Evolutionary conservation across 1,140 invertebrate genomes (phyloP).

Genomic region (Calliopsis andreniformis): DNA sequence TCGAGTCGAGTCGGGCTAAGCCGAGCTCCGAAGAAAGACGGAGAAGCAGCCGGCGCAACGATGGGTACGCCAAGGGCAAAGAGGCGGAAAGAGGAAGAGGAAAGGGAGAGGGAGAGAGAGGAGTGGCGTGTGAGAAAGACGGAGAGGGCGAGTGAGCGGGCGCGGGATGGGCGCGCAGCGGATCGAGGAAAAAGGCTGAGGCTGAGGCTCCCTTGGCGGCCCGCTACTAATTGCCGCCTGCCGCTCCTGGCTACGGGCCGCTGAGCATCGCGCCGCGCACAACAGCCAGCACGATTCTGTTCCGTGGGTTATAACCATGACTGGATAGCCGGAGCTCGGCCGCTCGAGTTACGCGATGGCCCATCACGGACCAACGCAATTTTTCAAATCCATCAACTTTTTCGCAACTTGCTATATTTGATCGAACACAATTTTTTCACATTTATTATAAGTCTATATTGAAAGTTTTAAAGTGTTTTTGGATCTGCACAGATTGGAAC

Average conservation of each 20-base stretch:
- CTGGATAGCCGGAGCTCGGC: conserved; percentile 34
- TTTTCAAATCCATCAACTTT: too few relatives aligned
- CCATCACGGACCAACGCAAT: too few relatives aligned
- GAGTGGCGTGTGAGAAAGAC: conserved; percentile 63
- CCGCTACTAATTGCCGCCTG: conserved; percentile 81
- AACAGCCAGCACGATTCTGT: conserved; percentile 66
- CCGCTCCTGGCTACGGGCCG: conserved; percentile 80
- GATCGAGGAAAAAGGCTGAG: conserved; percentile 71
- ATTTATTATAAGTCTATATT: too few relatives aligned
- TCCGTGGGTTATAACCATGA: conserved; percentile 71
- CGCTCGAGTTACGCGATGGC: conserved; percentile 26
- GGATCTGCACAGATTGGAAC: too few relatives aligned
- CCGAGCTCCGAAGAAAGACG: conserved; percentile 31
- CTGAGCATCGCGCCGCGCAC: conserved; percentile 76
- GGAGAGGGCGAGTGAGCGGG: conserved; percentile 23
- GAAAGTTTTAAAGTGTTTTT: too few relatives aligned
- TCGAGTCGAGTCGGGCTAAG: neutral
- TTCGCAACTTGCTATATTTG: too few relatives aligned
- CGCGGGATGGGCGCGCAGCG: conserved; percentile 76
- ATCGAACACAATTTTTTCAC: too few relatives aligned
- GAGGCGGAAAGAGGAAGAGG: conserved; percentile 61
- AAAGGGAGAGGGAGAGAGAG: conserved; percentile 59
- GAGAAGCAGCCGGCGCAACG: conserved; percentile 52
- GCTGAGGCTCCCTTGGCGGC: conserved; percentile 78
- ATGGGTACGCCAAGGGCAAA: conserved; percentile 62